Percentiles rank a stretch among this genome's conserved stretches.
These are phyloP conservation scores for Asarcornis scutulata DNA, from an alignment of 2,113 vertebrate genomes.

Conservation along the genomic window DNA sequence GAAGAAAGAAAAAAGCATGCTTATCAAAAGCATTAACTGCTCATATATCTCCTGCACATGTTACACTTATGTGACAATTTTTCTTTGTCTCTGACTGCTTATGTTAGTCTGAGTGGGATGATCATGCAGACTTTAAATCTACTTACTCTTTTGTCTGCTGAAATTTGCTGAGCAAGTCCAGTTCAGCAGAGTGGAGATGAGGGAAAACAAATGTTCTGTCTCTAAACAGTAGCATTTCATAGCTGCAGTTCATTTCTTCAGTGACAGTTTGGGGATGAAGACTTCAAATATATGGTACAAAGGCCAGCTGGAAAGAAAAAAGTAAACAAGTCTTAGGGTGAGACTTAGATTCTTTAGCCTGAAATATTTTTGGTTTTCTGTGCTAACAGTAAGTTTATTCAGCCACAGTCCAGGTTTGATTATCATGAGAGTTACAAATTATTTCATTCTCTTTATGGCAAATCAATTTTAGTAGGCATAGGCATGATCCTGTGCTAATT, in stretches of 20 bases:
- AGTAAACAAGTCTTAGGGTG: background rate
- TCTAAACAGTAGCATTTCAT: fast-evolving
- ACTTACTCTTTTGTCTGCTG: background rate
- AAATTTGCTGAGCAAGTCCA: background rate
- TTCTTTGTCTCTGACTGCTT: background rate
- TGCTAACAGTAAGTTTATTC: background rate
- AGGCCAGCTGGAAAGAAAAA: background rate
- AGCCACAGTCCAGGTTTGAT: background rate
- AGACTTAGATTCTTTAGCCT: background rate
- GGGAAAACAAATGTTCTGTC: background rate
- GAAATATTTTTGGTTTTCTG: background rate
- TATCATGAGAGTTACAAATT: background rate
- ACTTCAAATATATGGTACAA: fast-evolving
- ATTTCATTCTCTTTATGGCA: background rate
- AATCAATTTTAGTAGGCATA: background rate
- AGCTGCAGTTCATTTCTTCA: background rate
- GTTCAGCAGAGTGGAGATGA: background rate
- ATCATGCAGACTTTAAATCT: background rate
- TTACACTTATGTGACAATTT: background rate
- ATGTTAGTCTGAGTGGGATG: background rate
- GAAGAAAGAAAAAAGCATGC: background rate
- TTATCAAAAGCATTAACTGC: background rate
- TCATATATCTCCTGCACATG: background rate
- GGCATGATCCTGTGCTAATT: background rate
- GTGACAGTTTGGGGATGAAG: fast-evolving